Conservation (phyloP, 2,888 invertebrate species). For the Drosophila prostipennis region DNA sequence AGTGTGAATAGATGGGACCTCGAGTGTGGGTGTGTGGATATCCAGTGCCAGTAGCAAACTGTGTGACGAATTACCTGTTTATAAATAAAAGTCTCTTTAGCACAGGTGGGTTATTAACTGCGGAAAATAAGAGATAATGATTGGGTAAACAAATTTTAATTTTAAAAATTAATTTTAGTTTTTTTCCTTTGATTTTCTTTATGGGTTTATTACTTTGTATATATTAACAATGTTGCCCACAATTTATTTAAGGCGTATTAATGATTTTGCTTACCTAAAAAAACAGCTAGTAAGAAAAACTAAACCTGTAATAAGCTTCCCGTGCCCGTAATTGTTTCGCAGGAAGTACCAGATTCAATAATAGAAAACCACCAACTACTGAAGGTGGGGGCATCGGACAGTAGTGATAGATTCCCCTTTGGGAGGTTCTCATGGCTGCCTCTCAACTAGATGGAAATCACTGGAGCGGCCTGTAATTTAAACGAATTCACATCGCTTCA, state of each 20-base stretch:
- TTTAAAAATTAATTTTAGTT: not conserved
- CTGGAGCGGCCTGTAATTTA: conserved; percentile 49
- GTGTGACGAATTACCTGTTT: conserved; percentile 74
- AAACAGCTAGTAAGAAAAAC: conserved; percentile 5
- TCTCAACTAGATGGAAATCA: conserved; percentile 4
- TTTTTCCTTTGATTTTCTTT: no score
- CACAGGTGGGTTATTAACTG: conserved; percentile 17
- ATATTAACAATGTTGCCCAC: not conserved
- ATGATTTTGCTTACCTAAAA: conserved; percentile 18
- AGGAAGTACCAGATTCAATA: conserved; percentile 38
- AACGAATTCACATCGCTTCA: conserved; percentile 45
- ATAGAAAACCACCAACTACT: conserved; percentile 24
- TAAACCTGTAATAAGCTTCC: conserved; percentile 22
- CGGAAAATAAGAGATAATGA: not conserved
- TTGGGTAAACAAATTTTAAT: not conserved
- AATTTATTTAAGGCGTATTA: not conserved
- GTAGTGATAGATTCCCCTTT: conserved; percentile 1
- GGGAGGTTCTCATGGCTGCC: conserved; percentile 12
- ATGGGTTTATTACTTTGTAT: not conserved
- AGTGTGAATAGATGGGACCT: conserved; percentile 64
- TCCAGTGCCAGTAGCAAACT: conserved; percentile 56
- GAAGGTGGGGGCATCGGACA: no score
- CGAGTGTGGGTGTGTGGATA: conserved; percentile 54
- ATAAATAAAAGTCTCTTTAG: conserved; percentile 61
- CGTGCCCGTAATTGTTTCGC: conserved; percentile 20